phyloP scores from a whole-genome alignment of 2,797 vertebrate species.

The Notamacropus eugenii region DNA sequence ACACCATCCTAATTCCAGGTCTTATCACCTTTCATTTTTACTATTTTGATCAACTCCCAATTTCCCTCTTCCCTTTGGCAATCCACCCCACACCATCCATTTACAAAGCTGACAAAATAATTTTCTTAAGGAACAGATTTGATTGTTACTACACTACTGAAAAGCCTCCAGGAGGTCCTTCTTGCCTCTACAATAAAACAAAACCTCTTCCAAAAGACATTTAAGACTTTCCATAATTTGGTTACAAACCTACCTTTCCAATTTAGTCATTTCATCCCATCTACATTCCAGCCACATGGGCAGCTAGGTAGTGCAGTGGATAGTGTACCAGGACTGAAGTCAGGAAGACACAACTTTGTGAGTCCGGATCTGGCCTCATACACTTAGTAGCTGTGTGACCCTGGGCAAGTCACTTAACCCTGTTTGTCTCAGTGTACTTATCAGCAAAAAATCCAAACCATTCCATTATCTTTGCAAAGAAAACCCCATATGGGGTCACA shows the following conservation, averaged over 20 bases:
- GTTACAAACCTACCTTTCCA: background rate
- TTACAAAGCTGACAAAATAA: background rate
- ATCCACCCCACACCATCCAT: background rate
- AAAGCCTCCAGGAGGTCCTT: background rate
- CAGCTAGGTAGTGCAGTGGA: background rate
- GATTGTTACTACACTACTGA: background rate
- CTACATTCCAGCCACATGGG: background rate
- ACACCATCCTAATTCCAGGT: background rate
- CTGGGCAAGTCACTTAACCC: background rate
- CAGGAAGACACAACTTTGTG: background rate
- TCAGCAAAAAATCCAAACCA: background rate
- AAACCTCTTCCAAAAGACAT: background rate
- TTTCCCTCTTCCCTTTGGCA: background rate
- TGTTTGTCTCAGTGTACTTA: background rate
- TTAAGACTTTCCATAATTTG: background rate
- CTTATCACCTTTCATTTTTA: background rate
- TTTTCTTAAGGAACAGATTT: background rate
- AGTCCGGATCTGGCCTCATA: background rate
- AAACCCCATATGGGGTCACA: background rate
- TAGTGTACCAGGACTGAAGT: background rate
- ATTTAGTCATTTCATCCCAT: background rate
- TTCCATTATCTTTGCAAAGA: background rate
- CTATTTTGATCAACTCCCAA: background rate
- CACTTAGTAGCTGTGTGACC: background rate
- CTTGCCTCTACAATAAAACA: background rate